Evolutionary conservation across 2,797 vertebrate genomes (phyloP), one percentile per base, ranked within the genome.

Genomic region (Labroides dimidiatus): DNA sequence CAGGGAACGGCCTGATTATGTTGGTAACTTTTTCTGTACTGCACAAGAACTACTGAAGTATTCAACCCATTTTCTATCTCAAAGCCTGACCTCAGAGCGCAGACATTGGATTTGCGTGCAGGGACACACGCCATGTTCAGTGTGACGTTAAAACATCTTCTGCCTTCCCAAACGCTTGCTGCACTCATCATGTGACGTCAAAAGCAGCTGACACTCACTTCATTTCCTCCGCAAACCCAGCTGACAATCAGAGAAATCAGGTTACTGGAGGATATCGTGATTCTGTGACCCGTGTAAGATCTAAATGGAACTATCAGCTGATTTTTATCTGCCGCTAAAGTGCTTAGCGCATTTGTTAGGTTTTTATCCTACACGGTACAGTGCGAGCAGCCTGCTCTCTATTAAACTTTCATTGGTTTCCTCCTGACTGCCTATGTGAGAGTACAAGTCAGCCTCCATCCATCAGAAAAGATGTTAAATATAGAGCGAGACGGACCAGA

Each of bases 321-420:
- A 78, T 69, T 54, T 59, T 56, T 48, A 66, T 64, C 75, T 64
- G 36, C 62, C 13, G 73, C 61, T 45, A 61, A 30, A 63, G 33
- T 8, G 50, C 56, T 64, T 67, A 6, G 48, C 66, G 50, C 65
- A 27, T 61, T 54, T 33, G 65, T 51, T 78, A 9, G 61, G 24
- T 72, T 81, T 72, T 42, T 44, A 58, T 67, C 49, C 64, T 44
- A 45, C 48, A 49, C 3, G 62, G 59, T 47, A 62, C 74, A 30
- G 72, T 53, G 64, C 49, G 9, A 57, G 78, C 69, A 48, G 75
- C 72, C 66, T 49, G 27, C 74, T 85, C 82, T 84, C 78, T 84
- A 90, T 92, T 89, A 90, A 90, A 90, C 72, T 89, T 91, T 89
- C 86, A 92, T 90, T 66, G 81, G 79, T 84, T 90, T 90, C 78